Evolutionary conservation across 2,113 vertebrate species (phyloP), one percentile per base, ranked within the genome.

Genomic region (Pygoscelis antarcticus): DNA sequence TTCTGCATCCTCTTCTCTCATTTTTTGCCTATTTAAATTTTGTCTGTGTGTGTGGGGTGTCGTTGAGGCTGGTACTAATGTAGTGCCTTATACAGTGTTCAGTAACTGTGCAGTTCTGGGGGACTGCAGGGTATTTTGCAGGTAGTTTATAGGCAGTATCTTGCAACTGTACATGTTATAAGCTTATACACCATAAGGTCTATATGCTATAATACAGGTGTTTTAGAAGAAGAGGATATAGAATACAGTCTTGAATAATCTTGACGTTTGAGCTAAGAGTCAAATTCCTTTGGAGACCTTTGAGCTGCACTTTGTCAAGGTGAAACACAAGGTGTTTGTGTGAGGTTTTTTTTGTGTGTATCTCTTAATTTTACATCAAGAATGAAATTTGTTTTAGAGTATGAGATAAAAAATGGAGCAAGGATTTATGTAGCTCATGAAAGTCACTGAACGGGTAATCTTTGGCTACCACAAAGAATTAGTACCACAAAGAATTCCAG

Each of bases 351-450:
- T 74, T 0, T 69, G 32, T 44, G 9, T 57, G 25, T 57, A 6
- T 29, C 26, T 61, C 42, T 83, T 75, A 85, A 78, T 84, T 95
- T 89, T 89, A 58, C 13, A 51, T 62, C 25, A 91, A 40, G 34
- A 71, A 78, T 36, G 23, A 71, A 84, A 58, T 60, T 60, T 68
- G 7, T 1, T 78, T 87, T 70, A 64, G 19, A 25, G 15, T 68
- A 68, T 1, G 1, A 49, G 46, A 62, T 47, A 21, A 78, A 94
- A 92, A 83, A 65, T 2, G 3, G 46, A 82, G 13, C 27, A 46
- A 82, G 34, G 29, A 91, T 93, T 87, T 97, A 81, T 89, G 54
- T 83, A 83, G 32, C 52, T 86, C n/a, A 55, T 86, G 82, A 88
- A 94, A 85, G 76, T 81, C 81, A 91, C 64, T 78, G 40, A 81